Evolutionary conservation across 1,140 invertebrate genomes (phyloP), one percentile per base, ranked within the genome.

Genomic region (Pogonus chalceus): DNA sequence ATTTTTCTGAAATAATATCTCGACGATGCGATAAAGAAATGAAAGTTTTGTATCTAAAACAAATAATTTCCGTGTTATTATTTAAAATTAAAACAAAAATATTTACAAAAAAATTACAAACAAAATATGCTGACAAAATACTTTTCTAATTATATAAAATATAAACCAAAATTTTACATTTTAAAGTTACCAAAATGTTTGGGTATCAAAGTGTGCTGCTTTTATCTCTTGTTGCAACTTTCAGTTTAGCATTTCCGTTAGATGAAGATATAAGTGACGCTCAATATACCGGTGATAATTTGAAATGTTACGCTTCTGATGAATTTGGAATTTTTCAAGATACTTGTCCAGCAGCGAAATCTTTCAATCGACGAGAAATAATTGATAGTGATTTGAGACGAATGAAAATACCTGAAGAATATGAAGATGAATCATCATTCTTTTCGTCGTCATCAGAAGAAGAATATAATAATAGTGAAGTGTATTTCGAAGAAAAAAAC

Each of bases 1-100:
- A 57, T 46, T 49, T 55, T 51, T 55, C 56, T 14, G 58, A 55
- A 10, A 60, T 58, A 14, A 55, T 51, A n/a, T 55, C 23, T 43
- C 43, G 50, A 4, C 51, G n/a, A 14, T 20, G 3, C 10, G 4
- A 49, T 24, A 12, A 7, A 20, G 20, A 49, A 22, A 49, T 46
- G 26, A 7, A 7, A 31, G 4, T 4, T 16, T 46, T 46, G 20
- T 46, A 46, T 46, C 43, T 46, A 7, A 1, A 46, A 46, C 9
- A 46, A 46, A 46, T 1, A 46, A 2, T 14, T 7, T 31, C 14
- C 14, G 20, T 16, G 1, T 16, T 16, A 46, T 2, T 1, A 2
- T 16, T 46, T 46, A 46, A 16, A 16, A 20, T 2, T 1, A 16
- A 16, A 10, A 46, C 20, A 16, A 16, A 2, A 16, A 21, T 46